These are phyloP conservation scores for Spondyliosoma cantharus DNA, from an alignment of 2,797 vertebrate genomes.

Conservation along the genomic window DNA sequence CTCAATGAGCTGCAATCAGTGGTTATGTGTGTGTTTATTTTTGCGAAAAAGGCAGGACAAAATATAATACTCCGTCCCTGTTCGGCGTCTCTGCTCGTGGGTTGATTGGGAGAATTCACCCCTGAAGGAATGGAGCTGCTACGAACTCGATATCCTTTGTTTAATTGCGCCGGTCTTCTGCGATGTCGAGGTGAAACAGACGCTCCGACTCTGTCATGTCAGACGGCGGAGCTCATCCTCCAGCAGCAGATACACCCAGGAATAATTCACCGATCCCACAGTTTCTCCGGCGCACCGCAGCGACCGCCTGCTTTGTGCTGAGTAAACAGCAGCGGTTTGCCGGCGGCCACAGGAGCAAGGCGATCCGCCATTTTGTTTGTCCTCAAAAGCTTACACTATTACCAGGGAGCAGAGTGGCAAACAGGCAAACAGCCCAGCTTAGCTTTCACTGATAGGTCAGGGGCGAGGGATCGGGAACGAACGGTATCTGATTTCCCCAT, in stretches of 20 bases:
- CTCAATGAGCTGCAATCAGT: constrained; percentile 67
- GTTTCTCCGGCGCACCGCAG: constrained; percentile 33
- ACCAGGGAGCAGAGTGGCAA: constrained; percentile 22
- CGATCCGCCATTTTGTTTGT: constrained; percentile 61
- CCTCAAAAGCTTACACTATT: constrained; percentile 36
- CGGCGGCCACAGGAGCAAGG: constrained; percentile 45
- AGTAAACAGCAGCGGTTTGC: constrained; percentile 59
- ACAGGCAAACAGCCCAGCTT: constrained; percentile 38
- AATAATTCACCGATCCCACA: constrained; percentile 22
- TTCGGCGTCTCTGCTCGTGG: constrained; percentile 13
- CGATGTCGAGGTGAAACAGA: constrained; percentile 24
- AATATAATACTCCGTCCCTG: constrained; percentile 57
- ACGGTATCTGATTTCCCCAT: constrained; percentile 55
- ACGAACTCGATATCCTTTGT: constrained; percentile 46
- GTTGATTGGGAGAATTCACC: constrained; percentile 33
- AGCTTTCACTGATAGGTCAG: constrained; percentile 35
- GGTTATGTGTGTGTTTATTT: constrained; percentile 69
- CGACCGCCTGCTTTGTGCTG: constrained; percentile 55
- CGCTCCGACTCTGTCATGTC: not conserved
- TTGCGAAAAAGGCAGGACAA: constrained; percentile 50
- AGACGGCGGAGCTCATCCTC: constrained; percentile 17
- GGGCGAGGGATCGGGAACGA: constrained; percentile 28
- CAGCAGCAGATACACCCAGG: constrained; percentile 9
- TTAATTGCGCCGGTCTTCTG: constrained; percentile 27
- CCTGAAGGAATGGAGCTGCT: not conserved